Conservation (phyloP, 2,797 vertebrate genomes). For the Eulemur rubriventer region DNA sequence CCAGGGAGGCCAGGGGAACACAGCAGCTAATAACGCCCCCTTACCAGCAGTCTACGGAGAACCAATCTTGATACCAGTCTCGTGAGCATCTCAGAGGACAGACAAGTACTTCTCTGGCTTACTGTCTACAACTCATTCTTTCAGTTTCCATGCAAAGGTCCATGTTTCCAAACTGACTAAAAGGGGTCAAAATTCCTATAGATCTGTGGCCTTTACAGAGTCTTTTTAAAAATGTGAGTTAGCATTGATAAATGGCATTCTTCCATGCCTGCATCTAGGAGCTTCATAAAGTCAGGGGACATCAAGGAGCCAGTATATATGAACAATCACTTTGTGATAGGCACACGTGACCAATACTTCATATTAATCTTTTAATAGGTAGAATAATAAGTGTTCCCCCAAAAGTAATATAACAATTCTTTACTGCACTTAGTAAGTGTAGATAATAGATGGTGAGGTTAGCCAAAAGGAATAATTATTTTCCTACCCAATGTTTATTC, state of each 20-base stretch:
- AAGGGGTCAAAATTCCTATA: background rate
- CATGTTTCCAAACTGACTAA: slow-evolving; percentile 2
- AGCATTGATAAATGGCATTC: background rate
- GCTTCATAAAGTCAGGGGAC: background rate
- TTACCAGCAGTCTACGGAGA: background rate
- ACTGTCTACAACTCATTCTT: background rate
- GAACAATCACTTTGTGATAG: background rate
- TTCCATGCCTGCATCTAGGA: background rate
- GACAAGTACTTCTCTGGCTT: background rate
- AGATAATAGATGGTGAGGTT: background rate
- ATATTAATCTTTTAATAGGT: background rate
- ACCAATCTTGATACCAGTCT: background rate
- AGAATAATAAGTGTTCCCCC: background rate
- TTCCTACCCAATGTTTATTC: background rate
- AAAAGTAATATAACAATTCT: background rate
- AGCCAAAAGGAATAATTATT: slow-evolving; percentile 15
- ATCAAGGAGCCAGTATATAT: background rate
- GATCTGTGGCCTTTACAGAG: background rate
- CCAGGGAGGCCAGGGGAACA: background rate
- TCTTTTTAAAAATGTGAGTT: background rate
- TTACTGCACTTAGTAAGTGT: background rate
- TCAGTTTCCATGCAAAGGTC: background rate
- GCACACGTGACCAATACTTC: background rate
- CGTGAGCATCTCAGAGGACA: background rate
- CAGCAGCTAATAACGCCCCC: background rate